These are phyloP conservation scores for Xylocopa sonorina DNA, from an alignment of 1,140 invertebrate genomes.

Conservation along the genomic window DNA sequence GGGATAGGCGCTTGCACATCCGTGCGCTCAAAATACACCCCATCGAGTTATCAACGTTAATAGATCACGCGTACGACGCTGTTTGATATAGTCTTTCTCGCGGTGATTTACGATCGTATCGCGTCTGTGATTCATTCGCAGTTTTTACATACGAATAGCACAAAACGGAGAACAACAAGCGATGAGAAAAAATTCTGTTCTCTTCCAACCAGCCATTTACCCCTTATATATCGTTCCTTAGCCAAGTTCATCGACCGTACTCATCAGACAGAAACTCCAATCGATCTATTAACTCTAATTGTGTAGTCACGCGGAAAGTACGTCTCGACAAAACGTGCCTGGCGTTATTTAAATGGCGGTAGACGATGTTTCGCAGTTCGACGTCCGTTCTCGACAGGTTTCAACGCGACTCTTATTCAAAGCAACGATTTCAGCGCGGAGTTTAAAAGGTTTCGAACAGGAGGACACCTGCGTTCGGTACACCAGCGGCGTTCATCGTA, in stretches of 20 bases:
- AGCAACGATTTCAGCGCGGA: background rate
- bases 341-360: too few relatives aligned
- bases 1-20: background rate
- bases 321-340: too few relatives aligned
- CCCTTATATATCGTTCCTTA: too few relatives aligned
- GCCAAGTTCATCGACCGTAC: too few relatives aligned
- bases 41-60: background rate
- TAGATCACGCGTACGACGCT: background rate
- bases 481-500: background rate
- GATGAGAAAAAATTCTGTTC: too few relatives aligned
- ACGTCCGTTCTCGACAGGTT: too few relatives aligned
- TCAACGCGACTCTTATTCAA: too few relatives aligned
- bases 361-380: too few relatives aligned
- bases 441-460: background rate
- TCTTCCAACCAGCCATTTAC: too few relatives aligned
- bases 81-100: background rate
- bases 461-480: slow-evolving; percentile 10
- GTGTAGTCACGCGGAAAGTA: too few relatives aligned
- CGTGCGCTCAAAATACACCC: background rate
- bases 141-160: background rate
- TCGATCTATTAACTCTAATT: too few relatives aligned
- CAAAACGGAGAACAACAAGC: background rate
- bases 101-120: background rate
- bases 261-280: too few relatives aligned
- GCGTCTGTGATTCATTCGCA: background rate